Evolutionary conservation across 2,888 invertebrate species (phyloP), one percentile per base, ranked within the genome.

Genomic region (Epirrhoe tristata): DNA sequence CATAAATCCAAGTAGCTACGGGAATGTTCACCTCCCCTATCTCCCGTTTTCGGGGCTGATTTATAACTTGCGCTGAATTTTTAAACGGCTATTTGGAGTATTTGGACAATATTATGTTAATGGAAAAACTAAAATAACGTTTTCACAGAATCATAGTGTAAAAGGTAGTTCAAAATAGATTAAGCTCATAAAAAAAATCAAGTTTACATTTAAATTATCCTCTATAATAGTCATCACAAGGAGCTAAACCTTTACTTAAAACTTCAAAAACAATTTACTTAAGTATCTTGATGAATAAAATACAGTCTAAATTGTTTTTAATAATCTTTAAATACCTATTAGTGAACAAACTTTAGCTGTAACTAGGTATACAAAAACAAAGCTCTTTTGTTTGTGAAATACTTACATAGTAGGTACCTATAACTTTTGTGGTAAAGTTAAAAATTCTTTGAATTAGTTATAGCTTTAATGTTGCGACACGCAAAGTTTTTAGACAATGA

Each of bases 1-100:
- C 56, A 66, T 71, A 73, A 67, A 66, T 69, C 61, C 34, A 50
- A 64, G 52, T 66, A 53, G 63, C 65, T 61, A 57, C 36, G 53
- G 62, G 58, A 39, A 62, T 48, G 8, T 32, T 39, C 43, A 24
- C 54, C 66, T 58, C 63, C 67, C 53, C 54, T 50, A 32, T 62
- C 36, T 31, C n/a, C 65, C 58, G 36, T 61, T 36, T 61, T 65
- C 32, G 51, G 14, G 54, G 7, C 14, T 67, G 63, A 72, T 72
- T 70, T 70, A 72, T 70, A 48, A 52, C 53, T 32, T 8, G 46
- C 48, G 34, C 61, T 60, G 61, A 46, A 32, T 48, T 60, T 63
- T 54, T 46, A 58, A 69, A 60, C 60, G 62, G 50, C n/a, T n/a
- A n/a, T n/a, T n/a, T 58, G 50, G n/a, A n/a, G 43, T 51, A 10